Evolutionary conservation across 2,113 vertebrate species (phyloP).

Genomic region (Pangasianodon gigas): DNA sequence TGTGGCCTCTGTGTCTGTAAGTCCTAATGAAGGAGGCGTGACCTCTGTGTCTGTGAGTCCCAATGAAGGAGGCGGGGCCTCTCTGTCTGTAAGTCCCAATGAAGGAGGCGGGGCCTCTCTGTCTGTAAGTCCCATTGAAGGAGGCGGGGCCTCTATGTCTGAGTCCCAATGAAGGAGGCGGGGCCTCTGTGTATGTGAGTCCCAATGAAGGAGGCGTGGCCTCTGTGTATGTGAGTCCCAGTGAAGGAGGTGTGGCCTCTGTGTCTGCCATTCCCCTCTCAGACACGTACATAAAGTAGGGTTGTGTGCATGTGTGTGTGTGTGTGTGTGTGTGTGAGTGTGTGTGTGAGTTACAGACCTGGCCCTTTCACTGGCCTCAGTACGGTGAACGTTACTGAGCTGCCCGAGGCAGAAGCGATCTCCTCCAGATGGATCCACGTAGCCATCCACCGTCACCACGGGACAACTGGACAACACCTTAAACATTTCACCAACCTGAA

Average conservation of each 20-base stretch:
- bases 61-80: not conserved
- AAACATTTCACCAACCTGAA: slow-evolving; percentile 82
- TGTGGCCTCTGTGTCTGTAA: not conserved
- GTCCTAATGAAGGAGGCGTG: not conserved
- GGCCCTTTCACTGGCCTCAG: slow-evolving; percentile 76
- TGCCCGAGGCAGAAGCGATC: slow-evolving; percentile 76
- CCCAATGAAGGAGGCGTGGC: not conserved
- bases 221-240: not conserved
- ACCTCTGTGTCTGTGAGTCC: not conserved
- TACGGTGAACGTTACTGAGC: slow-evolving; percentile 77
- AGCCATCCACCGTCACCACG: slow-evolving; percentile 74
- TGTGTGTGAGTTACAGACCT: slow-evolving; percentile 62
- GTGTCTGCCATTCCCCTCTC: not conserved
- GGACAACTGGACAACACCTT: slow-evolving; percentile 77
- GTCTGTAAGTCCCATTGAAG: not conserved
- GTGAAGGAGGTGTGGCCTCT: not conserved
- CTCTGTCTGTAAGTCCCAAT: not conserved
- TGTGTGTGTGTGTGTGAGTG: slow-evolving; percentile 7
- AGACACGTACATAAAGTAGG: not conserved
- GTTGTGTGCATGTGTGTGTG: not conserved
- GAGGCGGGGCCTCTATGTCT: not conserved
- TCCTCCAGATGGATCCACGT: slow-evolving; percentile 75
- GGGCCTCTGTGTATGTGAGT: not conserved
- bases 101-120: not conserved
- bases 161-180: not conserved